A percentile compares a stretch with the other conserved stretches of the same genome.
phyloP scores from a whole-genome alignment of 2,888 invertebrate genomes.

The Tipula vernalis region DNA sequence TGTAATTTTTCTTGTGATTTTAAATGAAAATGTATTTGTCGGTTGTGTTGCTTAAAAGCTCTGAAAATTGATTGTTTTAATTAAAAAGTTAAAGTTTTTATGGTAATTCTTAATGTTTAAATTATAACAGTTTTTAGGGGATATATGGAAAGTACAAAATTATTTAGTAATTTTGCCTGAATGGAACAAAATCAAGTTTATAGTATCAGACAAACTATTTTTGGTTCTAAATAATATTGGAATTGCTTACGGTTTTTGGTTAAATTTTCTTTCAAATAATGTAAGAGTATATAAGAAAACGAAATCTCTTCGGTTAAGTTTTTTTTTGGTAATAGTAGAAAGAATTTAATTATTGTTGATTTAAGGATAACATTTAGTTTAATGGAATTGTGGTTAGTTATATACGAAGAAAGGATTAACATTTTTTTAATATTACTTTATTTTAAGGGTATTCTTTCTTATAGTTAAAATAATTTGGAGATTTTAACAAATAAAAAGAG shows the following conservation, averaged over 20 bases:
- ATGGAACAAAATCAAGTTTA: background rate
- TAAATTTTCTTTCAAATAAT: background rate
- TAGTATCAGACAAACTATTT: background rate
- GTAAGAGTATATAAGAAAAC: background rate
- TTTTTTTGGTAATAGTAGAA: background rate
- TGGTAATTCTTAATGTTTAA: background rate
- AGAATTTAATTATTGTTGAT: background rate
- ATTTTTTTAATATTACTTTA: background rate
- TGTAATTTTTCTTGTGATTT: background rate
- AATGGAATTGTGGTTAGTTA: background rate
- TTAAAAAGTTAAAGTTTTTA: background rate
- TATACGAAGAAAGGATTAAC: background rate
- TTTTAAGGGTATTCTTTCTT: background rate
- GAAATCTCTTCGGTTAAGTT: background rate
- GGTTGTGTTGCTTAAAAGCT: background rate
- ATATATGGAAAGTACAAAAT: background rate
- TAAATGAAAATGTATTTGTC: background rate
- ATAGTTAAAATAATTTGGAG: background rate
- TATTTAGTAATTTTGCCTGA: background rate
- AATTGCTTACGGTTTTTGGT: background rate
- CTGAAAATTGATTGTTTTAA: background rate
- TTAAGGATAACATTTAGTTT: background rate
- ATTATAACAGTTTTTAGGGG: background rate
- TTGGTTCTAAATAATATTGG: background rate
- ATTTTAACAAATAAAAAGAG: no score